phyloP scores from a whole-genome alignment of 2,888 invertebrate species.

The Gastracanthus pulcherrimus region DNA sequence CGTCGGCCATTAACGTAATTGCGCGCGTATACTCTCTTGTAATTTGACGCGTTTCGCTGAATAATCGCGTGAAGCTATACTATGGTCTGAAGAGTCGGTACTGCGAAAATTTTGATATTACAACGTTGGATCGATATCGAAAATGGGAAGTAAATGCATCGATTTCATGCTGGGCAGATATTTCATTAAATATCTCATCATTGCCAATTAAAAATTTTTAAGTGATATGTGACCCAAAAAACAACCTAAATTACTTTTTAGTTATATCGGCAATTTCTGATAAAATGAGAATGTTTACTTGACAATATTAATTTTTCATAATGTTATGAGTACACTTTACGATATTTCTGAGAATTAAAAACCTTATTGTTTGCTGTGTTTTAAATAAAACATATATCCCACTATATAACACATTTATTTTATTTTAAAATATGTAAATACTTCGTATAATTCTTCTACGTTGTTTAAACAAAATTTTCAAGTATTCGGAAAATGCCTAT shows the following conservation, averaged over 20 bases:
- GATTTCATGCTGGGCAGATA: neutral
- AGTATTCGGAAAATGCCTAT: too few relatives aligned
- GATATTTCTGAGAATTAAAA: too few relatives aligned
- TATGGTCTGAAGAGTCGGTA: too few relatives aligned
- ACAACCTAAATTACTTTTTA: neutral
- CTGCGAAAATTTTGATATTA: neutral
- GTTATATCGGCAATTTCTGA: neutral
- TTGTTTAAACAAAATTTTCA: too few relatives aligned
- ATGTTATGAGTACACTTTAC: too few relatives aligned
- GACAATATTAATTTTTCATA: neutral
- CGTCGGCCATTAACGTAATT: conserved; percentile 32
- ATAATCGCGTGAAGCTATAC: neutral
- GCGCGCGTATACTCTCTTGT: neutral
- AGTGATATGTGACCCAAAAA: too few relatives aligned
- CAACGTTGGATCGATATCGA: neutral
- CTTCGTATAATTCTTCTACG: too few relatives aligned
- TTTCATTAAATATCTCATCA: neutral
- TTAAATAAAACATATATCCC: too few relatives aligned
- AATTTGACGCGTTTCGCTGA: conserved; percentile 15
- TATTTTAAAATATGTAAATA: too few relatives aligned
- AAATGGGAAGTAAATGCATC: neutral
- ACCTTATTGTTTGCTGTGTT: too few relatives aligned
- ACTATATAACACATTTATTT: too few relatives aligned
- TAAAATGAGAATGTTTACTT: neutral
- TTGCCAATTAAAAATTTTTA: neutral